Evolutionary conservation across 2,888 invertebrate genomes (phyloP).

Genomic region (Bellardia bayeri): DNA sequence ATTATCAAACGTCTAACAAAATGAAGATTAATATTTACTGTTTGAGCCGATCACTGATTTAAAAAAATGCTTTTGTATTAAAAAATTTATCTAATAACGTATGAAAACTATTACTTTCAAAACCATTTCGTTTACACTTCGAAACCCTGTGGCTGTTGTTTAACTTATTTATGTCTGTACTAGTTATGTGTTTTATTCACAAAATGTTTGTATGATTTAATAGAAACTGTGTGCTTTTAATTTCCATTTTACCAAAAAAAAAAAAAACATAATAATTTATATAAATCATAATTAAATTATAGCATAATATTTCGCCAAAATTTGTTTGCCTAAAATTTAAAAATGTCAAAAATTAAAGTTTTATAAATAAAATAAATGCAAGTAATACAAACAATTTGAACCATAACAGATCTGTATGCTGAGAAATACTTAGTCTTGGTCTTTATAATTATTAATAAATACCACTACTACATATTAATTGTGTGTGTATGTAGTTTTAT

Average conservation of each 20-base stretch:
- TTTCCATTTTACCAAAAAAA: conserved; percentile 35
- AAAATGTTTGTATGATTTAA: conserved; percentile 54
- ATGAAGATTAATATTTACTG: too few species aligned
- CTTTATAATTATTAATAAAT: background rate
- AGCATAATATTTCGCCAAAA: conserved; percentile 51
- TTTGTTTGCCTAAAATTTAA: conserved; percentile 56
- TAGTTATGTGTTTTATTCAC: background rate
- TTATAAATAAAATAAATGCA: conserved; percentile 26
- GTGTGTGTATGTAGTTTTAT: too few species aligned
- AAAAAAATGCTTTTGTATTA: too few species aligned
- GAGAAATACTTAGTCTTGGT: background rate
- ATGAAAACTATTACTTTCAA: background rate
- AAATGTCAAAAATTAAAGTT: conserved; percentile 7
- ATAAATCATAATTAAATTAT: conserved; percentile 47
- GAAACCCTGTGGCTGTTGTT: background rate
- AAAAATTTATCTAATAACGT: too few species aligned
- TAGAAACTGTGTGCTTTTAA: conserved; percentile 71
- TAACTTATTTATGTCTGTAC: background rate
- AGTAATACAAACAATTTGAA: conserved; percentile 53
- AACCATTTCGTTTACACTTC: background rate
- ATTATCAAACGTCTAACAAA: too few species aligned
- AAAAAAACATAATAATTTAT: conserved; percentile 17
- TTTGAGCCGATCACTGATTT: too few species aligned
- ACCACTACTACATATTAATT: background rate
- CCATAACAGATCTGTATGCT: background rate